phyloP scores from a whole-genome alignment of 2,113 vertebrate species.

The Calypte anna region DNA sequence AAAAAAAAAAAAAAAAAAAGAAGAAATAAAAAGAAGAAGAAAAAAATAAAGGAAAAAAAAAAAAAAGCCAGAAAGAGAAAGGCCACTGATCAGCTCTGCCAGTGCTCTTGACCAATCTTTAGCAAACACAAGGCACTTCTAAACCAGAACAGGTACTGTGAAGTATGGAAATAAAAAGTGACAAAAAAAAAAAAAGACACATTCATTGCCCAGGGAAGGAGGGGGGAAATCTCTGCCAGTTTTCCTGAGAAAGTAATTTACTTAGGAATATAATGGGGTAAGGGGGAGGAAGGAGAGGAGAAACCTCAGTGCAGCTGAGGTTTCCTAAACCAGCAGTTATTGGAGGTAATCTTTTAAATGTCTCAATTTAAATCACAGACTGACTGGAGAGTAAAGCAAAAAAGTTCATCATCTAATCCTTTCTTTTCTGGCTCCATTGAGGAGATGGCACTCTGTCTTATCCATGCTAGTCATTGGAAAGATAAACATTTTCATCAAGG shows the following conservation, averaged over 20 bases:
- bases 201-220: slow-evolving; percentile 42
- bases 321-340: slow-evolving; percentile 40
- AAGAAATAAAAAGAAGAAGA: slow-evolving; percentile 16
- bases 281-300: slow-evolving; percentile 26
- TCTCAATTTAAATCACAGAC: slow-evolving; percentile 45
- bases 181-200: slow-evolving; percentile 45
- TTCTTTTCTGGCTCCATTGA: slow-evolving; percentile 33
- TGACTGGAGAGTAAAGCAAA: slow-evolving; percentile 27
- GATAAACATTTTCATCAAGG: slow-evolving; percentile 41
- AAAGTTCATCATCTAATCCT: slow-evolving; percentile 55
- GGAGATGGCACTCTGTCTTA: slow-evolving; percentile 11
- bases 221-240: slow-evolving; percentile 24
- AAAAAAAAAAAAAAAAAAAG: neutral
- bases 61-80: slow-evolving; percentile 70
- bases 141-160: slow-evolving; percentile 62
- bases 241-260: slow-evolving; percentile 70
- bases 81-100: slow-evolving; percentile 76
- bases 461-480: slow-evolving; percentile 42
- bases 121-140: slow-evolving; percentile 78
- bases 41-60: neutral
- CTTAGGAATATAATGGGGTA: slow-evolving; percentile 50
- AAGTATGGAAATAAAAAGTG: slow-evolving; percentile 57
- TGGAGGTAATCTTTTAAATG: slow-evolving; percentile 26
- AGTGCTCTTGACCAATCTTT: slow-evolving; percentile 69
- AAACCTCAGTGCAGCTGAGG: slow-evolving; percentile 43